phyloP scores from a whole-genome alignment of 2,113 vertebrate species.

The Myocastor coypus region DNA sequence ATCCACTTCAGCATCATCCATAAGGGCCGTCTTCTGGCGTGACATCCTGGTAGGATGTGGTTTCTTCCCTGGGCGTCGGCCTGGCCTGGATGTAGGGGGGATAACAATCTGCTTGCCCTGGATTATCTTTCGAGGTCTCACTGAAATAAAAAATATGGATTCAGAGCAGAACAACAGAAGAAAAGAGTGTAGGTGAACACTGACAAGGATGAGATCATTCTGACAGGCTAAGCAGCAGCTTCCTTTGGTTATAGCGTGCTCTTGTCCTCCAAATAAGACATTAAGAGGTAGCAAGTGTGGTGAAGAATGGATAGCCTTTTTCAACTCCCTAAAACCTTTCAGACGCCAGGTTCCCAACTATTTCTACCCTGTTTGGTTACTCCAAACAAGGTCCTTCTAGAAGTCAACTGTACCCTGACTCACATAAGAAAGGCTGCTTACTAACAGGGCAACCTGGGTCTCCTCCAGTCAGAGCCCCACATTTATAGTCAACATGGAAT shows the following conservation, averaged over 20 bases:
- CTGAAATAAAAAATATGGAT: slow-evolving; percentile 84
- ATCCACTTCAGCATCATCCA: slow-evolving; percentile 93
- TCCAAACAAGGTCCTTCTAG: neutral
- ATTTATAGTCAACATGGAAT: neutral
- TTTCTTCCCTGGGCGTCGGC: slow-evolving; percentile 91
- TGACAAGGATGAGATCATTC: neutral
- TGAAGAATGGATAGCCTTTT: neutral
- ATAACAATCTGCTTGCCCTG: slow-evolving; percentile 87
- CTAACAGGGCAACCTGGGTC: neutral
- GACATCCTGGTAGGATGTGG: slow-evolving; percentile 84
- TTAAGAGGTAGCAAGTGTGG: neutral
- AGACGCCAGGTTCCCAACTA: neutral
- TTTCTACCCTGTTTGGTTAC: neutral
- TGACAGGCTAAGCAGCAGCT: neutral
- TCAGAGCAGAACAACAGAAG: slow-evolving; percentile 30
- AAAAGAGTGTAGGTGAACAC: neutral
- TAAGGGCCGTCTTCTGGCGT: slow-evolving; percentile 85
- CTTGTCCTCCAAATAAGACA: neutral
- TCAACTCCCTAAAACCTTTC: neutral
- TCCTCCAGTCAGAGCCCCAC: neutral
- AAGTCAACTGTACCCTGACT: neutral
- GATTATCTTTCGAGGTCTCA: slow-evolving; percentile 92
- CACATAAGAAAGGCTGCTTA: neutral
- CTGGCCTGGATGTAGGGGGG: slow-evolving; percentile 82
- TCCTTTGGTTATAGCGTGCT: too few relatives aligned